phyloP scores from a whole-genome alignment of 2,113 vertebrate species.

The Setophaga coronata region DNA sequence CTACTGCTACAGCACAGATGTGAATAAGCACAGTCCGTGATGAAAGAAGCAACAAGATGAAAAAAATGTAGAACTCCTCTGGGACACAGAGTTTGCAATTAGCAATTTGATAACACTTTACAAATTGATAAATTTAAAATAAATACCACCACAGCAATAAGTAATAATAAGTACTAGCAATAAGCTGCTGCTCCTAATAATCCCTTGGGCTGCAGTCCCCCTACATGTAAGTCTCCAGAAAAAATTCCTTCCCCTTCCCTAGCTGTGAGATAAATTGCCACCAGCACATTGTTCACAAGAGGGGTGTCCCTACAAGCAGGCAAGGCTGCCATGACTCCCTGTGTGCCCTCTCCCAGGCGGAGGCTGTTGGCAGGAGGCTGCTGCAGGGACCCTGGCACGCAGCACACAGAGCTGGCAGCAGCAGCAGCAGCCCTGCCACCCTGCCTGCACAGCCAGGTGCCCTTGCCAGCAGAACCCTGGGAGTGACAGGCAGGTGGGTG shows the following conservation, averaged over 20 bases:
- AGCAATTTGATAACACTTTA: neutral
- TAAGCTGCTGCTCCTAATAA: neutral
- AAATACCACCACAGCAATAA: neutral
- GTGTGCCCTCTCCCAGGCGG: fast-evolving
- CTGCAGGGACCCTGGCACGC: neutral
- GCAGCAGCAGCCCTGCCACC: neutral
- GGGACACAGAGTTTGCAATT: neutral
- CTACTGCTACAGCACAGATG: neutral
- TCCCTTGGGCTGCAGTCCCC: neutral
- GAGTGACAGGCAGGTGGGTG: neutral
- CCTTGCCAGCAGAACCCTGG: neutral
- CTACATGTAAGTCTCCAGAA: neutral
- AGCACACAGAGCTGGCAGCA: neutral
- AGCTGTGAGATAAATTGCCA: neutral
- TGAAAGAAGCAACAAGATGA: neutral
- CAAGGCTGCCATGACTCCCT: fast-evolving
- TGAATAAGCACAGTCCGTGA: neutral
- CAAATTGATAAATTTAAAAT: neutral
- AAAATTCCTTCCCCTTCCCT: neutral
- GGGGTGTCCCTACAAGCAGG: neutral
- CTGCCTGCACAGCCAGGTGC: neutral
- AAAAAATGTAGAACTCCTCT: neutral
- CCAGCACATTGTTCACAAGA: neutral
- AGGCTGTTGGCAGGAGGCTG: neutral
- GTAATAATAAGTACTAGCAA: neutral